Percentiles rank a stretch among this genome's conserved stretches.
These are phyloP conservation scores for Phenganax marumi DNA, from an alignment of 92 coral and sea anemone species.

Conservation along the genomic window DNA sequence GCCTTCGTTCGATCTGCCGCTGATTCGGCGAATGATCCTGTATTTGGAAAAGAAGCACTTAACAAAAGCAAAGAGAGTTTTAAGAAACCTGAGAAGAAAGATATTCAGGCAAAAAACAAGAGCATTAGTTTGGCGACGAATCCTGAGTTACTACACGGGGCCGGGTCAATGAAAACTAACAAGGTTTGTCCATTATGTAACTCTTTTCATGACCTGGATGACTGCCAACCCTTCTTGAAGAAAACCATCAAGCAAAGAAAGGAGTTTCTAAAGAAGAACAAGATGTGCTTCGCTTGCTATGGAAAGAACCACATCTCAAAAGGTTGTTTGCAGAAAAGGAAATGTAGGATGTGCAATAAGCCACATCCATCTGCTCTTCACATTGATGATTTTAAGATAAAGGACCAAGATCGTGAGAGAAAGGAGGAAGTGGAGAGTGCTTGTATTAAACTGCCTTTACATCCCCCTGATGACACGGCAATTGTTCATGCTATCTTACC, in stretches of 20 bases:
- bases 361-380: slow-evolving; percentile 67
- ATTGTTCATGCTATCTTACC: slow-evolving; percentile 64
- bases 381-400: slow-evolving; percentile 22
- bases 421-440: slow-evolving; percentile 22
- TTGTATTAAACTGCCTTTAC: slow-evolving; percentile 33
- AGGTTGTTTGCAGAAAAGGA: slow-evolving; percentile 58
- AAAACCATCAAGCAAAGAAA: slow-evolving; percentile 50
- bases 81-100: slow-evolving; percentile 19
- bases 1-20: slow-evolving; percentile 53
- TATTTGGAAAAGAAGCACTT: slow-evolving; percentile 52
- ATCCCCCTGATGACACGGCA: slow-evolving; percentile 37
- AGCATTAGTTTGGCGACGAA: slow-evolving; percentile 40
- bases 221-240: slow-evolving; percentile 50
- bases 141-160: background rate
- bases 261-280: slow-evolving; percentile 48
- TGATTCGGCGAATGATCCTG: slow-evolving; percentile 63
- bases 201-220: slow-evolving; percentile 55
- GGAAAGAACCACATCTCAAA: slow-evolving; percentile 51
- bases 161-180: slow-evolving; percentile 35
- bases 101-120: slow-evolving; percentile 11
- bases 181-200: slow-evolving; percentile 45
- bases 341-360: slow-evolving; percentile 57
- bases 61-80: slow-evolving; percentile 23
- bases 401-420: slow-evolving; percentile 21
- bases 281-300: slow-evolving; percentile 60